Conservation (phyloP, 1,140 invertebrate genomes). For the Drosophila sp. region DNA sequence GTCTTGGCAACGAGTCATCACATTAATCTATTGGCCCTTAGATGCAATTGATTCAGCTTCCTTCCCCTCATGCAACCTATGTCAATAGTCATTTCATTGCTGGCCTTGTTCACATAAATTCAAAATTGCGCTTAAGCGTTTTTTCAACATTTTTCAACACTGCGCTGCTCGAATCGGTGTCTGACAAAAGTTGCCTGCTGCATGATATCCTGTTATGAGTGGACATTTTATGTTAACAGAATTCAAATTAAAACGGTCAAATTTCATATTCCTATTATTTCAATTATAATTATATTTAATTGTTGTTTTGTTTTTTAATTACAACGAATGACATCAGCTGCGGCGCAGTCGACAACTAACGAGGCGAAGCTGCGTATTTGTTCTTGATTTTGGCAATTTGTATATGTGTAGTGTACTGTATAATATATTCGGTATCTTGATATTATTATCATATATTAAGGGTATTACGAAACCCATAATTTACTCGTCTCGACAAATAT, state of each 20-base stretch:
- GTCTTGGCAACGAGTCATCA: neutral
- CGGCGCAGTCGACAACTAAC: neutral
- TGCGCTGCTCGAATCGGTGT: neutral
- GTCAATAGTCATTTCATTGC: too few species aligned
- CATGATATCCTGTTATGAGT: neutral
- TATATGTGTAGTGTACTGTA: conserved; percentile 1
- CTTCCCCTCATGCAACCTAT: too few species aligned
- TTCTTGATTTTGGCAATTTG: neutral
- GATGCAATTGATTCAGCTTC: neutral
- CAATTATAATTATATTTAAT: conserved; percentile 10
- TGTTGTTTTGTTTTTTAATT: neutral
- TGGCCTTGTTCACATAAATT: too few species aligned
- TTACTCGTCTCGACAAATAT: conserved; percentile 1
- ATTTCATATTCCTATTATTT: neutral
- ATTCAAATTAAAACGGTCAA: neutral
- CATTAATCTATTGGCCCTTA: neutral
- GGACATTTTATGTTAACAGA: neutral
- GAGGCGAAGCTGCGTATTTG: conserved; percentile 11
- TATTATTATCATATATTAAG: neutral
- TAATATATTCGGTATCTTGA: neutral
- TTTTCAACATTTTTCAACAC: neutral
- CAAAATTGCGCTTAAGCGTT: neutral
- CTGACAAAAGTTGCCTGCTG: conserved; percentile 8
- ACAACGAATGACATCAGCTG: conserved; percentile 25
- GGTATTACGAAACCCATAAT: conserved; percentile 12